These are phyloP conservation scores for Malacosoma neustria DNA, from an alignment of 2,888 invertebrate species.

Conservation along the genomic window DNA sequence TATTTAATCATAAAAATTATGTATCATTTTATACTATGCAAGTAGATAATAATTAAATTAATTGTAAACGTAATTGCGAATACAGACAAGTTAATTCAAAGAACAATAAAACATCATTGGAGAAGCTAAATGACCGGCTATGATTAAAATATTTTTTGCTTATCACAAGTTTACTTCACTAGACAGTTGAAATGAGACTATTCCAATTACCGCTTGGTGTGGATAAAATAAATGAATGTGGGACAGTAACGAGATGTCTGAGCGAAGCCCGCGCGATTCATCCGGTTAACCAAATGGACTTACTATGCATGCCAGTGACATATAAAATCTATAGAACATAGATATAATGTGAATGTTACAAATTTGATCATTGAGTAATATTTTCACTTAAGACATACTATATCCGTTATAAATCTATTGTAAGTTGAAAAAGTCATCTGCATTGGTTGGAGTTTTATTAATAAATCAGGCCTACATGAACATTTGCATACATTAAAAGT, in stretches of 20 bases:
- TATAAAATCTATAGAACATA: not conserved
- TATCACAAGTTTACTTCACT: conserved; percentile 43
- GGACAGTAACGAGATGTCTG: conserved; percentile 20
- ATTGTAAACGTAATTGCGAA: no score
- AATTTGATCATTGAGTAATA: not conserved
- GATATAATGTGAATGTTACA: not conserved
- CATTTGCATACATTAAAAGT: no score
- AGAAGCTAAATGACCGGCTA: no score
- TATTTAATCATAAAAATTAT: no score
- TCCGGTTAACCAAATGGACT: not conserved
- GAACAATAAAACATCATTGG: no score
- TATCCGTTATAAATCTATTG: not conserved
- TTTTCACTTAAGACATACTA: not conserved
- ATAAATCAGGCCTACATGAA: no score
- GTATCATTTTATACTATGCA: no score
- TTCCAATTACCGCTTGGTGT: conserved; percentile 52
- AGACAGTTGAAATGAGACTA: conserved; percentile 48
- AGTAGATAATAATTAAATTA: no score
- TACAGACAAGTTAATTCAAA: no score
- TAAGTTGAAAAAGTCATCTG: not conserved
- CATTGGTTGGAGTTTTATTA: no score
- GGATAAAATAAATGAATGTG: conserved; percentile 41
- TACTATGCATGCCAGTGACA: not conserved
- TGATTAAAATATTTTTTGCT: no score
- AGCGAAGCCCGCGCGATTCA: not conserved